Conservation (phyloP, 1,140 invertebrate species). For the Antheraea pernyi region DNA sequence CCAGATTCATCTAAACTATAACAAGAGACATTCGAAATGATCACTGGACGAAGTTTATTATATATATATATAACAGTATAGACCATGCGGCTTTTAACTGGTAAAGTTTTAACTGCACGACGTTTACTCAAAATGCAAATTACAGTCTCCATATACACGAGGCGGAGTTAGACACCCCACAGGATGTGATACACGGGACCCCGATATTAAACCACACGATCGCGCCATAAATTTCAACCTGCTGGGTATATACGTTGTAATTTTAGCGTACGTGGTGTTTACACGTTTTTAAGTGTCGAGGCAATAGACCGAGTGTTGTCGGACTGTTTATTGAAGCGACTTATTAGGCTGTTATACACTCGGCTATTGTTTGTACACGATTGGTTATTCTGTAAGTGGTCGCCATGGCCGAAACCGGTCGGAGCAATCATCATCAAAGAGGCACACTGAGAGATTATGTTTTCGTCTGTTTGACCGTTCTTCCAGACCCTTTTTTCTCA, state of each 20-base stretch:
- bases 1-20: constrained; percentile 22
- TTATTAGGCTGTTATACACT: background rate
- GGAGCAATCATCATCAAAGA: too few species aligned
- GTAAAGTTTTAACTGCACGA: constrained; percentile 62
- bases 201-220: constrained; percentile 69
- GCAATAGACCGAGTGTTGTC: background rate
- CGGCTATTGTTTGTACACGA: background rate
- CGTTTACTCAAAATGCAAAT: constrained; percentile 69
- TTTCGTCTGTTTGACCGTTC: too few species aligned
- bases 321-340: constrained; percentile 3
- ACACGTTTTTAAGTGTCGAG: constrained; percentile 39
- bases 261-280: constrained; percentile 40
- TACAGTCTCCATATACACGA: constrained; percentile 49
- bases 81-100: constrained; percentile 52
- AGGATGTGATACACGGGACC: constrained; percentile 60
- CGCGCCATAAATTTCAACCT: constrained; percentile 55
- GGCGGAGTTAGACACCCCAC: constrained; percentile 45
- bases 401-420: too few species aligned
- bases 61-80: constrained; percentile 34
- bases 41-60: constrained; percentile 42
- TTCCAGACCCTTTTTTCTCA: too few species aligned
- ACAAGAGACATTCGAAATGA: constrained; percentile 24
- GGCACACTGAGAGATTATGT: too few species aligned
- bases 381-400: background rate
- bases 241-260: constrained; percentile 47